Conservation (phyloP, 2,113 vertebrate genomes). For the Podarcis raffonei region DNA sequence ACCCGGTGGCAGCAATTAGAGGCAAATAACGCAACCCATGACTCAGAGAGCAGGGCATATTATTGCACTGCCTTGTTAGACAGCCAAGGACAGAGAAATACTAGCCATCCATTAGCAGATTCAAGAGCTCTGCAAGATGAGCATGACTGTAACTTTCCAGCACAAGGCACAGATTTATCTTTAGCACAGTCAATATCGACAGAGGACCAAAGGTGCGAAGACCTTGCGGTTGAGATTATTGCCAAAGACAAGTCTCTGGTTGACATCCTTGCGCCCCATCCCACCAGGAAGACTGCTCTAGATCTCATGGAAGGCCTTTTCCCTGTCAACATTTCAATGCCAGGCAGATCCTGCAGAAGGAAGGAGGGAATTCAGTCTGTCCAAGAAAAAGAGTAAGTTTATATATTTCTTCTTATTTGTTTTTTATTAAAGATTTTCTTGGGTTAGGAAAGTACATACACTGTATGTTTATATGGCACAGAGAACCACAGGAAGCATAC, state of each 20-base stretch:
- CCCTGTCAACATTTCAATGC: constrained; percentile 79
- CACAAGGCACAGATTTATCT: neutral
- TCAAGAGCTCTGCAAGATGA: accelerated
- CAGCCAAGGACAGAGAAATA: neutral
- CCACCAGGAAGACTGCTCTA: constrained; percentile 82
- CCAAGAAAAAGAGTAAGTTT: constrained; percentile 47
- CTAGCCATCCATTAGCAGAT: neutral
- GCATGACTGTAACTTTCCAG: accelerated
- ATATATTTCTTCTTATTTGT: too few species aligned
- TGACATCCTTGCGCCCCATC: constrained; percentile 77
- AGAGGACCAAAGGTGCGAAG: constrained; percentile 70
- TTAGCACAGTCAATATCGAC: constrained; percentile 22
- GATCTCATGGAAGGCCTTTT: constrained; percentile 92
- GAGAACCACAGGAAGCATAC: too few species aligned
- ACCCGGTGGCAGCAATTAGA: neutral
- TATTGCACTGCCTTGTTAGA: accelerated
- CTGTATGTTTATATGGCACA: too few species aligned
- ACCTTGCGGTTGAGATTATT: constrained; percentile 82
- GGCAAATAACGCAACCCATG: neutral
- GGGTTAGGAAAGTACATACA: too few species aligned
- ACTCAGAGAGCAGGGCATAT: accelerated
- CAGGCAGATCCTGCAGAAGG: constrained; percentile 69
- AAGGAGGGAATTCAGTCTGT: neutral
- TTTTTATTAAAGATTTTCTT: too few species aligned
- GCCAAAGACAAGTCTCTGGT: constrained; percentile 83